Base-by-base conservation (phyloP, 2,888 invertebrate species). In the Acronicta alni region DNA sequence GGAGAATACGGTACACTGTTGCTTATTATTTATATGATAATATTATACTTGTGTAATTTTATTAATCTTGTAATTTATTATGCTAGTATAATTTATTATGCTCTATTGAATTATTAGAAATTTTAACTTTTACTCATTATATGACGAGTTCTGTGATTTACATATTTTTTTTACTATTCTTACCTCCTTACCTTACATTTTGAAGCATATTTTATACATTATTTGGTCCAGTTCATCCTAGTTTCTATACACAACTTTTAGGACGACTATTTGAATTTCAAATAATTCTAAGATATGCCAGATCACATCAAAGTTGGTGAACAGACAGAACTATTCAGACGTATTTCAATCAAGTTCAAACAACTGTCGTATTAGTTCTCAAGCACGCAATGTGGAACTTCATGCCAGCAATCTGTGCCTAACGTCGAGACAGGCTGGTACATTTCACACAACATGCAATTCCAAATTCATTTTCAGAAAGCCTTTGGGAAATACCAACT, bases 401-500 rank as follows among this genome's bases (percentile, higher is more conserved):
- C 16, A 46, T 8, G 52, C 37, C 39, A 46, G 45, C 46, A 53
- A 52, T 54, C 68, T 53, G 45, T 20, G 26, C 42, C 26, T 38
- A 42, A 18, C 54, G 20, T 9, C 48, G 38, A 16, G 9, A 23
- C 37, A 55, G 41, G 38, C 53, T 68, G 61, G 75, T 77, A 78
- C 68, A 76, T 82, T 82, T 78, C 78, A 79, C 61, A 62, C 68
- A 84, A 81, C 82, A 79, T 83, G 80, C 80, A 82, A 86, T 85
- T 82, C 76, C 77, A 83, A 83, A 86, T 84, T 88, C 84, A 85
- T 88, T 88, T 75, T 83, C 82, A 77, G 74, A 79, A 79, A 64
- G 60, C 91, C 87, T 77, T 75, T 65, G 92, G 91, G 91, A 91
- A 92, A 92, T 92, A 86, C 85, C 84, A 86, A 88, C 81, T 85